Evolutionary conservation across 1,140 invertebrate genomes (phyloP), one percentile per base, ranked within the genome.

Genomic region (Monomorium pharaonis): DNA sequence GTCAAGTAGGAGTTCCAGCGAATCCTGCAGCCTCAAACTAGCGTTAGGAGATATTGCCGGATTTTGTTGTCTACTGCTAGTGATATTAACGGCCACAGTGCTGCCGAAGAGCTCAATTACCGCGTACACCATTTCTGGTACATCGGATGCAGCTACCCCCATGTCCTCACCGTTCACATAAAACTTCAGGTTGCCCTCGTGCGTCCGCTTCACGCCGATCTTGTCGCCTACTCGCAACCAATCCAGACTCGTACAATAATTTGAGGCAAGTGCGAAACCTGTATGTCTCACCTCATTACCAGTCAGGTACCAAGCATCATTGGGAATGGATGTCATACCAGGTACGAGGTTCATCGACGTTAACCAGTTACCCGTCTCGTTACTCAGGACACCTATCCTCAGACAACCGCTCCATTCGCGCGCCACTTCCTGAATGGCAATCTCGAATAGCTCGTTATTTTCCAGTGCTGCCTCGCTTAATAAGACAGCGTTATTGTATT

Each of bases 81-180:
- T 97, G n/a, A 97, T 95, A 74, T 96, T 95, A 0, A 97, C 95
- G 9, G 95, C 95, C 86, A 97, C 96, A 0, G 96, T 96, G n/a
- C 95, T 95, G 4, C 97, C 97, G 89, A 96, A 97, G 14, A 98
- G 91, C 90, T 98, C 98, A 63, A 98, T 95, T 1, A 98, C 96
- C 6, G 96, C 97, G 93, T 97, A 97, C 33, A 98, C 96, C 95
- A 97, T 97, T 93, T 97, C 97, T 27, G 97, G 97, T 84, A 98
- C 95, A 92, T 97, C 97, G n/a, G 96, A 95, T 27, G 97, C 97
- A 30, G 97, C 97, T n/a, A 97, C 96, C n/a, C 97, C 97, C 92
- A 98, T 96, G 91, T 98, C 98, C 94, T 98, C 97, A 0, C 97
- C 97, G 94, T 99, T 98, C 1, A 98, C 95, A 81, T 95, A 95